Evolutionary conservation across 1,140 invertebrate species (phyloP), one percentile per base, ranked within the genome.

Genomic region (Drosophila kikkawai): DNA sequence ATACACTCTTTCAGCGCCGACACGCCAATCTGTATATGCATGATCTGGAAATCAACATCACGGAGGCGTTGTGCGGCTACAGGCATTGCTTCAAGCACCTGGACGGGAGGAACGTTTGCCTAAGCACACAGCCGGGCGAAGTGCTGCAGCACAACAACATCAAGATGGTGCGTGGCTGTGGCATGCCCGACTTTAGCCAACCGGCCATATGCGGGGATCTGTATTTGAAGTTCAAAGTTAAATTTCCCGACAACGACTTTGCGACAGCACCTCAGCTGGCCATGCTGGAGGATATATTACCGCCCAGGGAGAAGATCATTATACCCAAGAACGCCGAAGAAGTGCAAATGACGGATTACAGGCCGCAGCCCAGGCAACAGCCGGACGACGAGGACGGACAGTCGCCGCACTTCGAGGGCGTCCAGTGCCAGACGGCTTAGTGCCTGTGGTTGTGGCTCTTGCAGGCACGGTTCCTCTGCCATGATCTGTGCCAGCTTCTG

Each of bases 11-110:
- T 93, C 95, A 96, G 91, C 94, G 98, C 57, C 94, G 94, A 66
- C 95, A 95, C 48, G 94, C 95, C 85, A 96, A 99, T 93, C 94
- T 99, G 13, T 93, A 96, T 50, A 96, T 97, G 93, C 95, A 94
- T 45, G 95, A 96, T 79, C 94, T 95, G 51, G 75, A 86, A 7
- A 95, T 99, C 19, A 95, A 95, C 39, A 91, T 99, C 36, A 97
- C 96, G 3, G 98, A 99, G 93, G 96, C 98, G 7, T 93, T 99
- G 1, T 99, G 98, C 94, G 98, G 98, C 3, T 98, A 98, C 92
- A 94, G 94, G 48, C 95, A 98, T 87, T 94, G 97, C 66, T 94
- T 98, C 2, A 94, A 95, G 79, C 98, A 98, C 93, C 94, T 99
- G 53, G 98, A 99, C 94, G 96, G 96, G 3, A 94, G 97, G 37